Evolutionary conservation across 2,113 vertebrate genomes (phyloP).

Genomic region (Cnemophilus loriae): DNA sequence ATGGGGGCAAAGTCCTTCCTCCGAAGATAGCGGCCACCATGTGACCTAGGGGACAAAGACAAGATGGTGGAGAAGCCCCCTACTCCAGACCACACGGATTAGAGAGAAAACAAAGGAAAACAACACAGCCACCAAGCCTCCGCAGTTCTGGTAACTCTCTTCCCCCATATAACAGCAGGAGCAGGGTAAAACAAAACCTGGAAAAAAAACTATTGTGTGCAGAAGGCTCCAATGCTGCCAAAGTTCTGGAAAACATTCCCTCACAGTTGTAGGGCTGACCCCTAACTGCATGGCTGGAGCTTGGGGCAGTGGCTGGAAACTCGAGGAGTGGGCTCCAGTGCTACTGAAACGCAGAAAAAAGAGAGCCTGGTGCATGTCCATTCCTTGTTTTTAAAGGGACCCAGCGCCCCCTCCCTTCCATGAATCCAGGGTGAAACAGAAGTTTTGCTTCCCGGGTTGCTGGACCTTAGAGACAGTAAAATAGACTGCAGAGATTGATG

Average conservation of each 20-base stretch:
- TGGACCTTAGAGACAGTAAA: neutral
- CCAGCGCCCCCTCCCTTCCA: neutral
- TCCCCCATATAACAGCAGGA: neutral
- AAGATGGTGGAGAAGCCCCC: neutral
- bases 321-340: neutral
- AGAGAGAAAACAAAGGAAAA: neutral
- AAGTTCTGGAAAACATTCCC: neutral
- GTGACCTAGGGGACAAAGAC: neutral
- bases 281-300: accelerated
- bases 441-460: accelerated
- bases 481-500: no score
- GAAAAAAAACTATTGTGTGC: no score
- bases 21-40: no score
- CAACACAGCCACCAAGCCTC: neutral
- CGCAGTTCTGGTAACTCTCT: neutral
- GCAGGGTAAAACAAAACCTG: accelerated
- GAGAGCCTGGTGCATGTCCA: accelerated
- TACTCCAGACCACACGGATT: no score
- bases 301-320: neutral
- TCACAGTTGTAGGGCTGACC: neutral
- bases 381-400: neutral
- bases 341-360: neutral
- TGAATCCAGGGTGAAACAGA: no score
- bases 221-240: neutral
- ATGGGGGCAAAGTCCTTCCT: accelerated